Base-by-base conservation (phyloP, 2,888 invertebrate species). In the Petrophora chlorosata region DNA sequence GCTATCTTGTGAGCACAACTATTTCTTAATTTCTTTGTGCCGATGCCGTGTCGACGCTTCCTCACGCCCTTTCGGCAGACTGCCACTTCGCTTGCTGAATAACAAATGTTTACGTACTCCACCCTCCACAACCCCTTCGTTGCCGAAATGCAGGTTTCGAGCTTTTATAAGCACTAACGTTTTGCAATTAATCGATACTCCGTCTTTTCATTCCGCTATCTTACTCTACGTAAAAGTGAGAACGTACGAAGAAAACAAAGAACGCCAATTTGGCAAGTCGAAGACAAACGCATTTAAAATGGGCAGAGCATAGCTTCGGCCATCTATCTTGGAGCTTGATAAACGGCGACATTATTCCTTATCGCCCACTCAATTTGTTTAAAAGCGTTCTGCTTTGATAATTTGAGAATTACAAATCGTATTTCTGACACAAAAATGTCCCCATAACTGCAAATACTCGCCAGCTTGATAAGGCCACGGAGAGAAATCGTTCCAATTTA, bases 321-420 rank as follows among this genome's bases (percentile, higher is more conserved):
- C 84, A 90, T 90, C 88, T 85, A 89, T 90, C 89, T 87, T 76
- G 67, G 77, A 79, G 82, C 85, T 86, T 89, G 90, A 90, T 88
- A 90, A 89, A 90, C 85, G 89, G 86, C 88, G 88, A 87, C 90
- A 89, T 90, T 90, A 89, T 86, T 89, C 82, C 86, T 90, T 90
- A 89, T 90, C 90, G 86, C 87, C 88, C 84, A 88, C 89, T 90
- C 90, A 89, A 90, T 90, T 90, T 90, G 87, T 90, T 88, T 88
- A 87, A 90, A 88, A 90, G 88, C 89, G 84, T 86, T 88, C 80
- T 87, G 85, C 88, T 88, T 89, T 89, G 85, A 90, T 90, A 88
- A 90, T 90, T 89, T 88, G 82, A 85, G 79, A 89, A 89, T 89
- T 89, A 89, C 88, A 89, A 90, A 89, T 89, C 88, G 89, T 81